Conservation (phyloP, 2,888 invertebrate species). For the Sympetrum striolatum region DNA sequence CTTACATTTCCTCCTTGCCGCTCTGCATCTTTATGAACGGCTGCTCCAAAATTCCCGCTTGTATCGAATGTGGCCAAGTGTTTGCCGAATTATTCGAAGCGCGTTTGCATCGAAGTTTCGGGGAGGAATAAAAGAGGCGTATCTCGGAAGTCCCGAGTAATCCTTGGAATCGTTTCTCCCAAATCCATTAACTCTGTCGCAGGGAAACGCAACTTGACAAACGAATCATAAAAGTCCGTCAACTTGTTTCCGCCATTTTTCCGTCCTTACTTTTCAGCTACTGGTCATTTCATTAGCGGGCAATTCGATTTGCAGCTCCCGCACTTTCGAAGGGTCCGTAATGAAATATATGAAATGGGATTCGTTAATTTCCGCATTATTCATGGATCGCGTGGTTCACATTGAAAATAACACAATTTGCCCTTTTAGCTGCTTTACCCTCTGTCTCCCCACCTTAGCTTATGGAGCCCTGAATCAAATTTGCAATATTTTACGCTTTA, state of each 20-base stretch:
- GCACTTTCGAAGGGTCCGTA: neutral
- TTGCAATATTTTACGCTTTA: slow-evolving; percentile 38
- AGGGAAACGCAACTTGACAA: neutral
- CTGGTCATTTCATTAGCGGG: slow-evolving; percentile 13
- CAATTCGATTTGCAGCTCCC: neutral
- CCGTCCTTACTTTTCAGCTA: neutral
- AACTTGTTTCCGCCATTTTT: slow-evolving; percentile 4
- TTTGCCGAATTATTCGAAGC: too few species aligned
- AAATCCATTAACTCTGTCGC: neutral
- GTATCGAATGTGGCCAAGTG: too few species aligned
- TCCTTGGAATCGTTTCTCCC: neutral
- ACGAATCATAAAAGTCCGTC: neutral
- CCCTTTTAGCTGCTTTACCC: neutral
- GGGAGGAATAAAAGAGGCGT: too few species aligned
- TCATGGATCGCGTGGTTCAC: slow-evolving; percentile 34
- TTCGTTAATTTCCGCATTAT: slow-evolving; percentile 33
- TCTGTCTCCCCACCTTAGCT: neutral
- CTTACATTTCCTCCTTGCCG: too few species aligned
- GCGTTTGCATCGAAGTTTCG: too few species aligned
- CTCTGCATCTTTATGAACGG: too few species aligned
- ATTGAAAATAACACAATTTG: slow-evolving; percentile 35
- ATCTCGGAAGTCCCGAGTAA: too few species aligned
- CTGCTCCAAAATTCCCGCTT: too few species aligned
- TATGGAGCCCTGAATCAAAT: slow-evolving; percentile 40
- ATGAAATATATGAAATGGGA: slow-evolving; percentile 42